Evolutionary conservation across 2,888 invertebrate genomes (phyloP).

Genomic region (Oegoconia quadripuncta): DNA sequence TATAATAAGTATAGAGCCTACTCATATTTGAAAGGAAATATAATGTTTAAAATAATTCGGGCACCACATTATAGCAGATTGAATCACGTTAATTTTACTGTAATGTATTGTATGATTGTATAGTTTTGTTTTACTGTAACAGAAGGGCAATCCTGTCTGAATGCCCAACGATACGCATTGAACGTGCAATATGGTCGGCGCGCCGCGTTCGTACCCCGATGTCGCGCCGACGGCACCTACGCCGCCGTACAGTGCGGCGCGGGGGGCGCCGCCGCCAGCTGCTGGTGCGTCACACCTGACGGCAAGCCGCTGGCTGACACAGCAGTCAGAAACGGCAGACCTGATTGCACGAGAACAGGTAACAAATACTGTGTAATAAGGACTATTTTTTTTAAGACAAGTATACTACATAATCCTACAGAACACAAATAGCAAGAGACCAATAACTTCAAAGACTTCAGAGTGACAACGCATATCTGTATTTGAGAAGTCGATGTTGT

Average conservation of each 20-base stretch:
- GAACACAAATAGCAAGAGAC: neutral
- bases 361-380: slow-evolving; percentile 22
- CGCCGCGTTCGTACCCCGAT: slow-evolving; percentile 85
- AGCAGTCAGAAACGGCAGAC: slow-evolving; percentile 83
- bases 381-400: too few species aligned
- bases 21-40: too few species aligned
- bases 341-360: slow-evolving; percentile 81
- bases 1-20: too few species aligned
- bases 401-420: too few species aligned
- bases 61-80: too few species aligned
- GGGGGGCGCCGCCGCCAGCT: slow-evolving; percentile 85
- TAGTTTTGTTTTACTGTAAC: slow-evolving; percentile 5
- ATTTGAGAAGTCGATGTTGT: too few species aligned
- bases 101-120: too few species aligned
- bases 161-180: slow-evolving; percentile 60
- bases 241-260: slow-evolving; percentile 92
- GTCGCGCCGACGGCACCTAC: slow-evolving; percentile 90
- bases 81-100: too few species aligned
- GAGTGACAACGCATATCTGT: too few species aligned
- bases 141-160: slow-evolving; percentile 71
- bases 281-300: slow-evolving; percentile 94
- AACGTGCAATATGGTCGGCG: slow-evolving; percentile 58
- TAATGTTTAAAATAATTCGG: neutral
- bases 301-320: slow-evolving; percentile 91
- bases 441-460: too few species aligned